Percentiles rank a stretch among this genome's conserved stretches.
Conservation (phyloP, 2,113 vertebrate species). For the Pteronura brasiliensis region DNA sequence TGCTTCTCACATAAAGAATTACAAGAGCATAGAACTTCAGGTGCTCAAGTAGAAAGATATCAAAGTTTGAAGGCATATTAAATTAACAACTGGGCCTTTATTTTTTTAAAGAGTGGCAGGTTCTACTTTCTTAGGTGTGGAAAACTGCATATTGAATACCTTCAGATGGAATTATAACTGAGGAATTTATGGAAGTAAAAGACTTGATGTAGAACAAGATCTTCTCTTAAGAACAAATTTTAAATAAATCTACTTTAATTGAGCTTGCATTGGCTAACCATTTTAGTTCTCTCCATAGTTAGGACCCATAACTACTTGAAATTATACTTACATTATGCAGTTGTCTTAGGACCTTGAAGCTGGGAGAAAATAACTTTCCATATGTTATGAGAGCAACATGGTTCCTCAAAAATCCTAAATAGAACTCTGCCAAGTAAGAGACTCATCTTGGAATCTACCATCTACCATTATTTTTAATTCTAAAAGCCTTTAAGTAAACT, state of each 20-base stretch:
- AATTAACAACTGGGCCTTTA: not conserved
- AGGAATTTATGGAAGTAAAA: not conserved
- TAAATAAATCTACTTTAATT: not conserved
- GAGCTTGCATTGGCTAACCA: not conserved
- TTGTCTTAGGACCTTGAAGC: not conserved
- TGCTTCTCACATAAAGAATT: constrained; percentile 10
- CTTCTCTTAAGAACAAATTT: constrained; percentile 4
- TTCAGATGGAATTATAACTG: not conserved
- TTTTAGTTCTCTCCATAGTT: not conserved
- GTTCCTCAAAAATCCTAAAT: not conserved
- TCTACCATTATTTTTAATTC: not conserved
- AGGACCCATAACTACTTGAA: not conserved
- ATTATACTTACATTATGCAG: not conserved
- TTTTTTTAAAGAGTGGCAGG: not conserved
- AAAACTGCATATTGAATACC: not conserved
- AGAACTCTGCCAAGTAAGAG: not conserved
- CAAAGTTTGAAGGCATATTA: not conserved
- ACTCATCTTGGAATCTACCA: not conserved
- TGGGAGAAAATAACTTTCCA: not conserved
- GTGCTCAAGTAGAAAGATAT: not conserved
- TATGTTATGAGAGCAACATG: not conserved
- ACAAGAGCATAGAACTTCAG: not conserved
- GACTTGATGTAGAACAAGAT: not conserved
- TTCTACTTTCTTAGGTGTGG: not conserved
- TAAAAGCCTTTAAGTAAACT: not conserved